phyloP scores from a whole-genome alignment of 2,113 vertebrate species.

The Cavia aperea region DNA sequence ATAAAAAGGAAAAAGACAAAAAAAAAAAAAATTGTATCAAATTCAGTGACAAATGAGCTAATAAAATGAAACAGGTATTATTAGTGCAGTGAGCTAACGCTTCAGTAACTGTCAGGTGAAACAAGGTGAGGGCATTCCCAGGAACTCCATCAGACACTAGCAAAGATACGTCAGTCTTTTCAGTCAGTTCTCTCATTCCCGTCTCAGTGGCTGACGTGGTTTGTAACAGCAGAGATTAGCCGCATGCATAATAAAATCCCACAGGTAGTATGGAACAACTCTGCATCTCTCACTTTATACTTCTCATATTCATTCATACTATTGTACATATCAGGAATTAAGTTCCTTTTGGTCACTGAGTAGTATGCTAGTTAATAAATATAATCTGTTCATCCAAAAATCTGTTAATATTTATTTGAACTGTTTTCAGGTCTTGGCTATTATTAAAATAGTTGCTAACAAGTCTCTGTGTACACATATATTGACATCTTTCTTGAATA shows the following conservation, averaged over 20 bases:
- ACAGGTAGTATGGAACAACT: background rate
- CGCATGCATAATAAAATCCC: background rate
- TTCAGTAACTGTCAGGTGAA: background rate
- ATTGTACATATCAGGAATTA: background rate
- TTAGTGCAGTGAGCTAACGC: background rate
- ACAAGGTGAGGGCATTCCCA: background rate
- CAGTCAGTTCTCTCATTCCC: background rate
- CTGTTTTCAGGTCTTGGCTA: background rate
- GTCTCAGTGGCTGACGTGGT: background rate
- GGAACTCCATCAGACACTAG: background rate
- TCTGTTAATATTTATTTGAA: background rate
- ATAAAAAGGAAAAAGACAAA: too few relatives aligned
- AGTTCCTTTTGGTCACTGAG: background rate
- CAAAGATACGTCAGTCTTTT: background rate
- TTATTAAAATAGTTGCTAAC: background rate
- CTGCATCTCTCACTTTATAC: background rate
- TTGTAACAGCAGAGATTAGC: background rate
- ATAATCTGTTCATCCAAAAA: background rate
- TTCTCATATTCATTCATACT: background rate
- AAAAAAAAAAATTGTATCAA: background rate
- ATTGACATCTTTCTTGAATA: background rate
- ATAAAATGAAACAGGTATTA: conserved; percentile 1
- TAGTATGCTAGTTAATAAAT: background rate
- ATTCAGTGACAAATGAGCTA: background rate
- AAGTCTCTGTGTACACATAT: background rate